A percentile compares a stretch with the other conserved stretches of the same genome.
Evolutionary conservation across 2,113 vertebrate species (phyloP).

Genomic region (Pithys albifrons): DNA sequence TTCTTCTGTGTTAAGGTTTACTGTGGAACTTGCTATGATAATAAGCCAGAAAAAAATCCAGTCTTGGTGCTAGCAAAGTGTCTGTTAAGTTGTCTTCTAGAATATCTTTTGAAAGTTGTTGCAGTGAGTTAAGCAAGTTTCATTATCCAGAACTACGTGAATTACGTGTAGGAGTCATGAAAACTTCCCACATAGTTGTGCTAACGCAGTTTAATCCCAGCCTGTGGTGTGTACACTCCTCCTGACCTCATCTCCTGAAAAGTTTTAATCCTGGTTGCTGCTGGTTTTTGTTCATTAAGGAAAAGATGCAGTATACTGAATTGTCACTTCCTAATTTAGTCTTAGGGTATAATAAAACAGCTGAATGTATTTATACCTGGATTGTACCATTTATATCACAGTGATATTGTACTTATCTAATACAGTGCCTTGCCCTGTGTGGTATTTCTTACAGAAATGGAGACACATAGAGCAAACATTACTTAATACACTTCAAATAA

Average conservation of each 20-base stretch:
- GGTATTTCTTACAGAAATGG: neutral
- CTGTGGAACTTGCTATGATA: slow-evolving; percentile 10
- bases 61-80: neutral
- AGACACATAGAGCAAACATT: neutral
- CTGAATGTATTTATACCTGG: neutral
- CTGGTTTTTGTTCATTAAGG: neutral
- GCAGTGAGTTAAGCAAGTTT: neutral
- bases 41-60: neutral
- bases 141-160: neutral
- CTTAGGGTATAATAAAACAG: neutral
- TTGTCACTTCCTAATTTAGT: neutral
- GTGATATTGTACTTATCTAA: neutral
- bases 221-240: neutral
- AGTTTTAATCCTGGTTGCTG: neutral
- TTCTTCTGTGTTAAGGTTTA: neutral
- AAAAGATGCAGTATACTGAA: neutral
- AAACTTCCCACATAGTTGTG: neutral
- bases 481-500: neutral
- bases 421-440: neutral
- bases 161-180: neutral
- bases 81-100: neutral
- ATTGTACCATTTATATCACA: neutral
- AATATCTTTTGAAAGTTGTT: neutral
- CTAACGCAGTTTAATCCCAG: neutral
- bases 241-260: neutral